Conservation (phyloP, 2,888 invertebrate genomes). For the Galerucella nymphaeae region DNA sequence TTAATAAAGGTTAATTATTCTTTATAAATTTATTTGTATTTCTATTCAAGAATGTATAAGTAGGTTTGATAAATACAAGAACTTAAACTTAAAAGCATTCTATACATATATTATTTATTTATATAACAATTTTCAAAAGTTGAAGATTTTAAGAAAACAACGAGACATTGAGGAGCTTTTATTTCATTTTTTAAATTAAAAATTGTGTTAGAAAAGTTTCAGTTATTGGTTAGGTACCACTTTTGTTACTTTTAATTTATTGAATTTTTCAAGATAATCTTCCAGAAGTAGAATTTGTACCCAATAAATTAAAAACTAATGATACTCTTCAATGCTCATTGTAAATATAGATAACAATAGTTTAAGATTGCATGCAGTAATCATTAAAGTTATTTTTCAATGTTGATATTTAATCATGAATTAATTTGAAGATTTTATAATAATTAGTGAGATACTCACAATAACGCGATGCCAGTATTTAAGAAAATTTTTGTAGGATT, state of each 20-base stretch:
- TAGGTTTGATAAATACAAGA: conserved; percentile 37
- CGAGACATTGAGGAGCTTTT: conserved; percentile 49
- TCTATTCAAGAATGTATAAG: conserved; percentile 36
- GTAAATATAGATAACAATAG: conserved; percentile 50
- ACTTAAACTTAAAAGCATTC: conserved; percentile 43
- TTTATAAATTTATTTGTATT: conserved; percentile 34
- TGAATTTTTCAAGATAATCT: no score
- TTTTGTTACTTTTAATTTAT: no score
- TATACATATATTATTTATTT: conserved; percentile 53
- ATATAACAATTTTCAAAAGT: conserved; percentile 50
- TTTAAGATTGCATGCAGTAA: conserved; percentile 55
- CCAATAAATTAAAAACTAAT: conserved; percentile 34
- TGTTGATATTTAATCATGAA: conserved; percentile 48
- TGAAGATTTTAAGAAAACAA: conserved; percentile 41
- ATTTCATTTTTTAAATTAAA: conserved; percentile 46
- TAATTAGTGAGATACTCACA: conserved; percentile 40
- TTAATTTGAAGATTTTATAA: conserved; percentile 45
- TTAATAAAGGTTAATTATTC: conserved; percentile 37
- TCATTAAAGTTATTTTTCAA: conserved; percentile 48
- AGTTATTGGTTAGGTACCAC: no score
- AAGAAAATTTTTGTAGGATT: conserved; percentile 47
- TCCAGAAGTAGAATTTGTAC: no score
- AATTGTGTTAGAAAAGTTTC: no score
- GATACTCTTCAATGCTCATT: conserved; percentile 56
- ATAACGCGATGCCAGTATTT: conserved; percentile 52